These are phyloP conservation scores for Lichenostomus cassidix DNA, from an alignment of 2,113 vertebrate species.

Conservation along the genomic window DNA sequence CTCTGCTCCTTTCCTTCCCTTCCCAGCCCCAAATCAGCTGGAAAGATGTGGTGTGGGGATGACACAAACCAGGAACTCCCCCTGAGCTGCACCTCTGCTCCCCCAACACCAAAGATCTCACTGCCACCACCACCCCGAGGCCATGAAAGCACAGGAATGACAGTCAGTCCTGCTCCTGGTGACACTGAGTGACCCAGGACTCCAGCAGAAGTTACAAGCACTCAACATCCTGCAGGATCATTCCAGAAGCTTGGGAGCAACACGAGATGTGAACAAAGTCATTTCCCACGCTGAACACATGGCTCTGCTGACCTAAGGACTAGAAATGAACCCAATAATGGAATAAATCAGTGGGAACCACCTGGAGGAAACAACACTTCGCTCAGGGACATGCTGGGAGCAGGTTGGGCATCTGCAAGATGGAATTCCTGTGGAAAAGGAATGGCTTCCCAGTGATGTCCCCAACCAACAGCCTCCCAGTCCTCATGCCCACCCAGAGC, in stretches of 20 bases:
- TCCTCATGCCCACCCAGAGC: rapidly evolving
- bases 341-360: not conserved
- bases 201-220: not conserved
- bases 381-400: rapidly evolving
- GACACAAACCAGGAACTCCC: not conserved
- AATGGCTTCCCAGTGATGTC: not conserved
- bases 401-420: rapidly evolving
- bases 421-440: rapidly evolving
- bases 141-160: rapidly evolving
- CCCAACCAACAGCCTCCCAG: not conserved
- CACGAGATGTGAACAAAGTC: rapidly evolving
- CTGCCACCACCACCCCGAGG: not conserved
- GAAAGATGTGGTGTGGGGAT: rapidly evolving
- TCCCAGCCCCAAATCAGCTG: not conserved
- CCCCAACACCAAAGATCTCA: not conserved
- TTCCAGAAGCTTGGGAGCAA: not conserved
- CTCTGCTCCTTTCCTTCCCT: not conserved
- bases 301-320: not conserved
- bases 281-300: not conserved
- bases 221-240: not conserved
- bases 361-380: not conserved
- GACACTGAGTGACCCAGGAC: not conserved
- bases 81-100: not conserved
- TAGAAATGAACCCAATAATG: not conserved
- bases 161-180: not conserved